Evolutionary conservation across 1,140 invertebrate species (phyloP).

Genomic region (Portunus trituberculatus): DNA sequence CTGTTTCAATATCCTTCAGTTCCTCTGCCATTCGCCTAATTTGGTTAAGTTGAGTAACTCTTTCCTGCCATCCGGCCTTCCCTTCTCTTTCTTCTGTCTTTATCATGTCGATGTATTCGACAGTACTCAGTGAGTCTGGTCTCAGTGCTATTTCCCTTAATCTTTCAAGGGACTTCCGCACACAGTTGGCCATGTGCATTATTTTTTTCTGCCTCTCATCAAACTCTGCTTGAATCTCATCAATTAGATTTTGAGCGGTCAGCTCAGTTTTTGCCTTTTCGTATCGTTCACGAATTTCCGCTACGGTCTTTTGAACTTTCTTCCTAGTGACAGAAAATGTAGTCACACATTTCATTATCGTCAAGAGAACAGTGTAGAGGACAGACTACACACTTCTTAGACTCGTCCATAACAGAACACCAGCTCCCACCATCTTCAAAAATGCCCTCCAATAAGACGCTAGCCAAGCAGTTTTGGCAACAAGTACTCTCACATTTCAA

Average conservation of each 20-base stretch:
- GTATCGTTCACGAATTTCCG: background rate
- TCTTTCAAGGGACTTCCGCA: background rate
- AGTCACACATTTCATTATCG: background rate
- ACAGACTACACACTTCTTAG: background rate
- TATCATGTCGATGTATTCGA: constrained; percentile 32
- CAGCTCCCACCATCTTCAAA: background rate
- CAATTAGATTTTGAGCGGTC: background rate
- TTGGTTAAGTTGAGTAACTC: background rate
- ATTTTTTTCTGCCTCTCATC: background rate
- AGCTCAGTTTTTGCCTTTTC: background rate
- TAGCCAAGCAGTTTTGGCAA: background rate
- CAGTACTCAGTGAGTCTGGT: background rate
- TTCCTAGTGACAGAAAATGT: background rate
- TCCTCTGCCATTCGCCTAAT: background rate
- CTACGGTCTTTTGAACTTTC: background rate
- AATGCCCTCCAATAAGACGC: too few species aligned
- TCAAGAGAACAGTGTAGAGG: background rate
- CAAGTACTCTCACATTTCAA: constrained; percentile 8
- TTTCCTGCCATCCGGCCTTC: background rate
- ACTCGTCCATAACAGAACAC: background rate
- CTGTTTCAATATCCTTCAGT: background rate
- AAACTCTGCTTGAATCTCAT: background rate
- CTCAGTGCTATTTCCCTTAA: constrained; percentile 29
- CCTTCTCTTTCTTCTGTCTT: background rate
- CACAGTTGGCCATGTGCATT: background rate